Evolutionary conservation across 2,113 vertebrate species (phyloP).

Genomic region (Antechinus stuartii): DNA sequence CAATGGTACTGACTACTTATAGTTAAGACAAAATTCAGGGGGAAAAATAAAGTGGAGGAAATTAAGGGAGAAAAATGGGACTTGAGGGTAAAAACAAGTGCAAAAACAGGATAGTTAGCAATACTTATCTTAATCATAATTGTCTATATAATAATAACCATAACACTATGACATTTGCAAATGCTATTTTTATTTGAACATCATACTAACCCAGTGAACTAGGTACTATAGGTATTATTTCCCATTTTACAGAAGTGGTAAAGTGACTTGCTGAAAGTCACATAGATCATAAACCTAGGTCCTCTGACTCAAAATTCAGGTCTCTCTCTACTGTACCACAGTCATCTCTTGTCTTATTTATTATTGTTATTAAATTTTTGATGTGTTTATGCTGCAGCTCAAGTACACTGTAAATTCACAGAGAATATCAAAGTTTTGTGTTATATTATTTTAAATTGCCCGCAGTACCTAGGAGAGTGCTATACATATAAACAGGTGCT

Average conservation of each 20-base stretch:
- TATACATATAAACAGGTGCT: neutral
- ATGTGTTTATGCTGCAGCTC: neutral
- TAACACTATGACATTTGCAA: too few species aligned
- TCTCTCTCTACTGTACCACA: neutral
- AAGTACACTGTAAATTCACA: neutral
- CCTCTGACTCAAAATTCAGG: neutral
- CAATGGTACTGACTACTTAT: too few species aligned
- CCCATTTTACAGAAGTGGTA: neutral
- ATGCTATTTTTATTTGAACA: too few species aligned
- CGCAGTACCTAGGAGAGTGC: neutral
- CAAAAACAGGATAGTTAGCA: too few species aligned
- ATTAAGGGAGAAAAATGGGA: too few species aligned
- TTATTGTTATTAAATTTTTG: neutral
- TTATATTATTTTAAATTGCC: neutral
- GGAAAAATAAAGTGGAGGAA: too few species aligned
- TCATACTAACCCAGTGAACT: too few species aligned
- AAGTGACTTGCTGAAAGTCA: neutral
- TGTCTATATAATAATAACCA: too few species aligned
- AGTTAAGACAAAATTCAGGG: too few species aligned
- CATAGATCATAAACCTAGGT: neutral
- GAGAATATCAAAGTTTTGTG: neutral
- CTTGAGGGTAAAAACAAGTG: too few species aligned
- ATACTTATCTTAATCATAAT: too few species aligned
- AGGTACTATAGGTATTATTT: neutral
- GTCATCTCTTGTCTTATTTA: neutral